Percentiles rank a stretch among this genome's conserved stretches.
These are phyloP conservation scores for Ceratina australensis DNA, from an alignment of 1,140 invertebrate genomes.

Conservation along the genomic window DNA sequence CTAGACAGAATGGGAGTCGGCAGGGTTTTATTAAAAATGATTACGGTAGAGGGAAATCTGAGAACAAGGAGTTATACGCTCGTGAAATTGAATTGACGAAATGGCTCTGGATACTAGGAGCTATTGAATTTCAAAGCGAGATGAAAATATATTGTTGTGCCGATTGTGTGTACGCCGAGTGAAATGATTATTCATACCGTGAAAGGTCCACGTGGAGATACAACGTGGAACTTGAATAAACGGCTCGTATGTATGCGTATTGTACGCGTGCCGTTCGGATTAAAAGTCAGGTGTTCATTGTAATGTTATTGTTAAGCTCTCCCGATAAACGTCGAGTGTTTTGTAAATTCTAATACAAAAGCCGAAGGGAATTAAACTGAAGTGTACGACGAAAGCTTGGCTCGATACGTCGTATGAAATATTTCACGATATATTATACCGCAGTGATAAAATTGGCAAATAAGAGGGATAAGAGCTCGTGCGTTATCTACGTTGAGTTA, in stretches of 20 bases:
- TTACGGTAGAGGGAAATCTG: neutral
- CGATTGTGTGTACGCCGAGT: neutral
- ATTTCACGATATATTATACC: too few species aligned
- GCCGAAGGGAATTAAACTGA: too few species aligned
- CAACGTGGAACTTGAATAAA: neutral
- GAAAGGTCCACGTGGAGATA: neutral
- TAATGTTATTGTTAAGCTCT: neutral
- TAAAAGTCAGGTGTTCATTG: neutral
- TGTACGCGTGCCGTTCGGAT: neutral
- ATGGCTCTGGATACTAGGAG: neutral
- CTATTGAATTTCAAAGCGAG: slow-evolving; percentile 15
- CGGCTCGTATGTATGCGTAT: neutral
- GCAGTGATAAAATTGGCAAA: too few species aligned
- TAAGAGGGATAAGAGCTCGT: too few species aligned
- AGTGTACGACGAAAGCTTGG: too few species aligned
- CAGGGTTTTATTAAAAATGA: neutral
- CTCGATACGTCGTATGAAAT: too few species aligned
- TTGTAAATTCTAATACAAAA: neutral
- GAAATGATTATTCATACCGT: slow-evolving; percentile 1
- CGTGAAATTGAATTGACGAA: slow-evolving; percentile 6
- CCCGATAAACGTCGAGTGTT: neutral
- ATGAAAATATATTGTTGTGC: neutral
- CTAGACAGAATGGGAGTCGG: neutral
- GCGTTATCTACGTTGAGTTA: too few species aligned
- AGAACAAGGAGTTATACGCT: neutral